These are phyloP conservation scores for Erpobdella octoculata DNA, from an alignment of 2,888 invertebrate genomes.

Conservation along the genomic window DNA sequence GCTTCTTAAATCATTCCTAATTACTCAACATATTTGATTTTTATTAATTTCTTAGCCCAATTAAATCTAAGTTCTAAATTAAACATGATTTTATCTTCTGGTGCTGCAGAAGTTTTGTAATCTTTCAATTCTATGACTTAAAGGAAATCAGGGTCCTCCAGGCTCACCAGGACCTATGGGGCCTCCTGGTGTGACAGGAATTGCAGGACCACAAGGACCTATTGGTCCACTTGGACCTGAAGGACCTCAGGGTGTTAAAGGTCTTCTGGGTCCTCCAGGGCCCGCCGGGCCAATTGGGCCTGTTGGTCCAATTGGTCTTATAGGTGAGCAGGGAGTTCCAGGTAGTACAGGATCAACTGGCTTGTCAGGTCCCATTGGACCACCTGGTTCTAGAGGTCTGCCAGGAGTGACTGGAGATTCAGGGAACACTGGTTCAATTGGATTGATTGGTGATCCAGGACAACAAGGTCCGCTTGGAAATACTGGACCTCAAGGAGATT, in stretches of 20 bases:
- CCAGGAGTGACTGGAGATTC: slow-evolving; percentile 22
- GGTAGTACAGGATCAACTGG: slow-evolving; percentile 33
- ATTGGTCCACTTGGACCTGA: slow-evolving; percentile 29
- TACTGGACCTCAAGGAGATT: slow-evolving; percentile 24
- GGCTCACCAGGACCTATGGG: slow-evolving; percentile 29
- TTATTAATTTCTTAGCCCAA: neutral
- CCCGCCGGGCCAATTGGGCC: slow-evolving; percentile 31
- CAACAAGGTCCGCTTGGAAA: slow-evolving; percentile 20
- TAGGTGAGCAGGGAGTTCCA: slow-evolving; percentile 19
- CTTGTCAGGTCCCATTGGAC: slow-evolving; percentile 20
- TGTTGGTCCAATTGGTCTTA: slow-evolving; percentile 26
- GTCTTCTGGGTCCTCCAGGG: slow-evolving; percentile 34
- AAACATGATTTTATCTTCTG: no score
- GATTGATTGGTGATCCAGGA: slow-evolving; percentile 24
- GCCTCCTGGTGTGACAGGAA: slow-evolving; percentile 27
- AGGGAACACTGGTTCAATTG: slow-evolving; percentile 11
- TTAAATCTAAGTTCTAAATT: neutral
- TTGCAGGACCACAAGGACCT: slow-evolving; percentile 11
- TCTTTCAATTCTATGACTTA: neutral
- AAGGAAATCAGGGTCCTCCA: slow-evolving; percentile 32
- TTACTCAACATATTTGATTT: no score
- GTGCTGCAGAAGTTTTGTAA: no score
- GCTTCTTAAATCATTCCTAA: no score
- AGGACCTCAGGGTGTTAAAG: slow-evolving; percentile 31
- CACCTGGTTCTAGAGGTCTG: slow-evolving; percentile 25